phyloP scores from a whole-genome alignment of 2,888 invertebrate species.

The Drosophila macrothrix region DNA sequence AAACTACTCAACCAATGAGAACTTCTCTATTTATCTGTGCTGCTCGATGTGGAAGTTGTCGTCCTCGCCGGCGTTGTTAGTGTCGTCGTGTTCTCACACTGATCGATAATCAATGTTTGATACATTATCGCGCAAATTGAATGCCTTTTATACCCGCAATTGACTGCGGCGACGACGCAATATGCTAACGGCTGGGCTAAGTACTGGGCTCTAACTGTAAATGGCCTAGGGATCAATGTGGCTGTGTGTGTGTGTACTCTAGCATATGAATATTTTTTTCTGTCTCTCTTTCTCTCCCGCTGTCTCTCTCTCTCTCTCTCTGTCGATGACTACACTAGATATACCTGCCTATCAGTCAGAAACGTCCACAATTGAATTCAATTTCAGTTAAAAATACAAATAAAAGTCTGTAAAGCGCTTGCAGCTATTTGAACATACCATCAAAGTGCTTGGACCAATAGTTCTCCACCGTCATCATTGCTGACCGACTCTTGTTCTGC shows the following conservation, averaged over 20 bases:
- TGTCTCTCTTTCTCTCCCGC: no score
- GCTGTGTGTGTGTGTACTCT: neutral
- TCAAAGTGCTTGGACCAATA: conserved; percentile 11
- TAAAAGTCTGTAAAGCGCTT: conserved; percentile 57
- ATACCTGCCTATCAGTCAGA: conserved; percentile 24
- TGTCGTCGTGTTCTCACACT: conserved; percentile 52
- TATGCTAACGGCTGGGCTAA: conserved; percentile 2
- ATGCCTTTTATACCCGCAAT: conserved; percentile 74
- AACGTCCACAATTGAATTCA: conserved; percentile 56
- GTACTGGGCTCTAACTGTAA: conserved; percentile 55
- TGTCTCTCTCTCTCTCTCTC: neutral
- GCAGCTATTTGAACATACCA: conserved; percentile 60
- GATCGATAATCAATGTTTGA: conserved; percentile 80
- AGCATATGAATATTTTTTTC: neutral
- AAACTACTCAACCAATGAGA: conserved; percentile 69
- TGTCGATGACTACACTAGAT: neutral
- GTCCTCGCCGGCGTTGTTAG: neutral
- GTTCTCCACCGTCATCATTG: conserved; percentile 64
- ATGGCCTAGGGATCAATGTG: conserved; percentile 35
- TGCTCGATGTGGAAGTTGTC: conserved; percentile 10
- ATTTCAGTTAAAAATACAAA: conserved; percentile 37
- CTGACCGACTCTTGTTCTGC: conserved; percentile 53
- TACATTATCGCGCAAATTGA: conserved; percentile 56
- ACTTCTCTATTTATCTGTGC: conserved; percentile 51
- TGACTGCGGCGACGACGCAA: neutral